A percentile compares a stretch with the other conserved stretches of the same genome.
Conservation (phyloP, 2,113 vertebrate genomes). For the Siniperca chuatsi region DNA sequence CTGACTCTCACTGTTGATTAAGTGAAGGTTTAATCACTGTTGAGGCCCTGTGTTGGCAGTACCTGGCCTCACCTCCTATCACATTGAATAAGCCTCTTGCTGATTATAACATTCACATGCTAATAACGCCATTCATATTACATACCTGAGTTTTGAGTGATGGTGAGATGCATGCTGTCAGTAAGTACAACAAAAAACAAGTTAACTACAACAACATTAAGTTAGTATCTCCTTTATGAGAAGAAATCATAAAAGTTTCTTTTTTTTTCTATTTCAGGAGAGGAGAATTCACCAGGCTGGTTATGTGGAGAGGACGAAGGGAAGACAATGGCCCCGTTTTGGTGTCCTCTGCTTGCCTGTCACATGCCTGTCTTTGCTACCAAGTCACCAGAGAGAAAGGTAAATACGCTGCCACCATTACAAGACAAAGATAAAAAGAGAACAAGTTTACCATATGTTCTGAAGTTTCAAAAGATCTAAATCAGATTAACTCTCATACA, state of each 20-base stretch:
- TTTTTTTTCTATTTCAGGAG: constrained; percentile 80
- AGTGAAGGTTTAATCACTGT: constrained; percentile 69
- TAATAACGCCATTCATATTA: constrained; percentile 60
- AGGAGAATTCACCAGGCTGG: constrained; percentile 96
- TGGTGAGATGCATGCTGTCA: constrained; percentile 22
- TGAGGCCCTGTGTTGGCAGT: constrained; percentile 56
- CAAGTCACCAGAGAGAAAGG: constrained; percentile 86
- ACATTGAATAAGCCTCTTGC: constrained; percentile 55
- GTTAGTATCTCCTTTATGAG: background rate
- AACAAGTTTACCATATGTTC: background rate
- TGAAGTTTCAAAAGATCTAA: background rate
- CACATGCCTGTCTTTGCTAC: constrained; percentile 89
- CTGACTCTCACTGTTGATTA: constrained; percentile 76
- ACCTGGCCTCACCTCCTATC: constrained; percentile 46
- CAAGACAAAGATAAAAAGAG: background rate
- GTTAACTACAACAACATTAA: background rate
- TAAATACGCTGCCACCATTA: constrained; percentile 32
- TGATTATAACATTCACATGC: constrained; percentile 65
- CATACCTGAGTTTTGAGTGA: constrained; percentile 31
- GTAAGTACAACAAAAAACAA: constrained; percentile 14
- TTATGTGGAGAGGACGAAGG: constrained; percentile 90
- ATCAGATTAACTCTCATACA: background rate
- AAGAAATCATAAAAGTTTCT: background rate
- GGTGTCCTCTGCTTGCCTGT: constrained; percentile 90
- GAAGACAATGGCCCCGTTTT: constrained; percentile 88